phyloP scores from a whole-genome alignment of 1,140 invertebrate species.

The Halesus radiatus region DNA sequence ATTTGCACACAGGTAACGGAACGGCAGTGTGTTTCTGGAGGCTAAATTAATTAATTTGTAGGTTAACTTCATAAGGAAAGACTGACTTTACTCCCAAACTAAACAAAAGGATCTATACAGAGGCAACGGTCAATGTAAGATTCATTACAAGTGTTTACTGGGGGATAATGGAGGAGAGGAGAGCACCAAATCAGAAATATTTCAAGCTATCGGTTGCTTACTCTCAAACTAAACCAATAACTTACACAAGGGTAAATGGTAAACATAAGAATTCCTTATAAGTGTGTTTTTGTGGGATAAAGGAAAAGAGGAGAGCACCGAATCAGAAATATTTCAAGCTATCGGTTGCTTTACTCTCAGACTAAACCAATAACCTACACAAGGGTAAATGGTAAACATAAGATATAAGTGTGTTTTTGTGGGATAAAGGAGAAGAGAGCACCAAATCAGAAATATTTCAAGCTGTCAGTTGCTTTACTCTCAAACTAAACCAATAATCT shows the following conservation, averaged over 20 bases:
- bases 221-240: too few relatives aligned
- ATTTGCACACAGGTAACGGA: conserved; percentile 1
- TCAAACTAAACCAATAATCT: too few relatives aligned
- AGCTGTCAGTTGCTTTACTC: conserved; percentile 39
- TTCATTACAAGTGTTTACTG: background rate
- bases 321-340: conserved; percentile 29
- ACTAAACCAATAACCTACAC: too few relatives aligned
- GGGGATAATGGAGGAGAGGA: background rate
- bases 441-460: background rate
- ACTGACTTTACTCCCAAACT: conserved; percentile 6
- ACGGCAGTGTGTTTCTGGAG: background rate
- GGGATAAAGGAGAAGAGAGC: background rate
- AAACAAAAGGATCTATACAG: background rate
- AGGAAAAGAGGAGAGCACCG: background rate
- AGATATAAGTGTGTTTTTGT: too few relatives aligned
- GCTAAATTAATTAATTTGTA: too few relatives aligned
- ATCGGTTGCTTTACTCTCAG: conserved; percentile 17
- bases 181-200: background rate
- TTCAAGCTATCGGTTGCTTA: conserved; percentile 39
- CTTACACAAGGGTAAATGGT: too few relatives aligned
- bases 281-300: background rate
- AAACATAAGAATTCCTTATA: too few relatives aligned
- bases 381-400: too few relatives aligned
- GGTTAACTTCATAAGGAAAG: too few relatives aligned
- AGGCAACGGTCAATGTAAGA: too few relatives aligned